Evolutionary conservation across 2,113 vertebrate genomes (phyloP), one percentile per base, ranked within the genome.

Genomic region (Urocynchramus pylzowi): DNA sequence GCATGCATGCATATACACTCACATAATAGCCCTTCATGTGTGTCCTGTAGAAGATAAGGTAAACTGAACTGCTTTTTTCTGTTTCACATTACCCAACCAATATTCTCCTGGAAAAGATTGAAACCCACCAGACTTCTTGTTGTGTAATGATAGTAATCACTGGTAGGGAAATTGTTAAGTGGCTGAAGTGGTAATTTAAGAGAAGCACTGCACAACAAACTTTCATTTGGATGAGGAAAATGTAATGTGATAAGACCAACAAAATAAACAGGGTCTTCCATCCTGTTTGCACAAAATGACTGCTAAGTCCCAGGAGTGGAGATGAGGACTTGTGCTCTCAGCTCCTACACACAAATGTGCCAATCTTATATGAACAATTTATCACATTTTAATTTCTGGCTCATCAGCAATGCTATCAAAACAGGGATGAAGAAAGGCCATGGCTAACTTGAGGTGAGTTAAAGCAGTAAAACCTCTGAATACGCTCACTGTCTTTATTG

Each of bases 51-150:
- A 65, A 59, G 13, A 89, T 28, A 50, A 90, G 21, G 44, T 26
- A 95, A 90, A 21, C 26, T 39, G 80, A 95, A 91, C 33, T 39
- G 10, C 89, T 96, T 95, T 86, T 23, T 94, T 71, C 77, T 78
- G 39, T 82, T 78, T 61, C 28, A 56, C 54, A 12, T 54, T 20
- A 78, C 23, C 37, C 59, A 67, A 76, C 4, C 15, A 73, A 28
- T 16, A 7, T 27, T 84, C 31, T 33, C 67, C 56, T 71, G 57
- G 84, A 63, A 82, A 84, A 86, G 71, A n/a, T 2, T 84, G 77
- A 82, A 93, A 49, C 6, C 14, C 73, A 47, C 23, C 31, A 27
- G 60, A 69, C 53, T 47, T 90, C 42, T 54, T 80, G 27, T 9
- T 85, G 41, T 53, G 33, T 50, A 87, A 26, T 13, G 21, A 44